Evolutionary conservation across 2,888 invertebrate species (phyloP), one percentile per base, ranked within the genome.

Genomic region (Exephanes ischioxanthus): DNA sequence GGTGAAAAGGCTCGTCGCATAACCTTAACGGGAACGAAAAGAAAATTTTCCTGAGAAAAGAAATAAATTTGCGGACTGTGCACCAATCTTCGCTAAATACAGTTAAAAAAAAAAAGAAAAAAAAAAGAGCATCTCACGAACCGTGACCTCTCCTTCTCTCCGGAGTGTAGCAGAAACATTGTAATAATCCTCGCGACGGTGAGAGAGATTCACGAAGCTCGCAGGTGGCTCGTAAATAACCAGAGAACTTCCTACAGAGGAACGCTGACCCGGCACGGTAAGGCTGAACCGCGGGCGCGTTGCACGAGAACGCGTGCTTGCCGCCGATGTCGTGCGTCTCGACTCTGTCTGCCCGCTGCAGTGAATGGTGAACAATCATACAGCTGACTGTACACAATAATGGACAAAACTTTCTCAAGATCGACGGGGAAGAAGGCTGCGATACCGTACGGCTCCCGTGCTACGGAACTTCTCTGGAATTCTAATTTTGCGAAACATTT

Each of bases 141-240:
- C 72, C 61, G 68, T 55, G 68, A 70, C 48, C 77, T 73, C 80
- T 11, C 78, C 22, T 11, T 30, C 2, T 45, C 22, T 5, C 11
- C 14, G 63, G 26, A 63, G 16, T 51, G 81, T 70, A 30, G 66
- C 61, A 72, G 61, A 26, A 53, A 70, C 30, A 80, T 76, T 76
- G 73, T 73, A 48, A n/a, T n/a, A 53, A 19, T 19, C 53, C 53
- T n/a, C 53, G 58, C 11, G 22, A 58, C 22, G 3, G 45, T 14
- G 14, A 11, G 58, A 58, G 84, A 76, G 84, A 58, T 67, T 58
- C 72, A 51, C 51, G 55, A 45, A 78, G 78, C 81, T 58, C 58
- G 26, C 84, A 85, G 81, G 81, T 85, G 78, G 6, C 81, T 81
- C 84, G 77, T 85, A 81, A 85, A 85, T 85, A 73, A 85, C 78